Conservation (phyloP, 2,797 vertebrate genomes). For the Siniperca undulata region DNA sequence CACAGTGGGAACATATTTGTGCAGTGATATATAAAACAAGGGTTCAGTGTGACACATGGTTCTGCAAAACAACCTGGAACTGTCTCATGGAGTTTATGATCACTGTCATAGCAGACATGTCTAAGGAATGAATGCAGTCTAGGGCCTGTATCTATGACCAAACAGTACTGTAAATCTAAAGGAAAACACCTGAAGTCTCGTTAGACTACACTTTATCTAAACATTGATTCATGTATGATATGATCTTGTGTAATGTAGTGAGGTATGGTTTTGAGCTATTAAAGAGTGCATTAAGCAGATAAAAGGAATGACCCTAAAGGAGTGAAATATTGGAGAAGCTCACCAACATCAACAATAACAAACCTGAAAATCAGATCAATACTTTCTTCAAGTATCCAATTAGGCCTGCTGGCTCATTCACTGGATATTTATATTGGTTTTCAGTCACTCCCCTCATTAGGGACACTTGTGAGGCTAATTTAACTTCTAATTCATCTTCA, state of each 20-base stretch:
- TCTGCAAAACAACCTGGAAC: constrained; percentile 25
- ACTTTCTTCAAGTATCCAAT: constrained; percentile 39
- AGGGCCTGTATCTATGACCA: neutral
- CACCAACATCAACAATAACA: constrained; percentile 14
- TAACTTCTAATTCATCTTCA: constrained; percentile 12
- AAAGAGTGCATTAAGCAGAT: constrained; percentile 13
- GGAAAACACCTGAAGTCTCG: neutral
- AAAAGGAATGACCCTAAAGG: neutral
- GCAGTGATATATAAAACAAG: constrained; percentile 38
- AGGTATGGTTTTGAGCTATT: neutral
- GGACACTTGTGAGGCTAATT: constrained; percentile 7
- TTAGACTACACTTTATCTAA: constrained; percentile 7
- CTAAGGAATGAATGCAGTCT: constrained; percentile 38
- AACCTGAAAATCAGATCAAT: constrained; percentile 41
- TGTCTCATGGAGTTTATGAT: constrained; percentile 27
- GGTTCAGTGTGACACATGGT: constrained; percentile 12
- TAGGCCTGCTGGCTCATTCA: constrained; percentile 16
- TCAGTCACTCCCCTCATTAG: constrained; percentile 24
- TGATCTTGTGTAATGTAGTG: neutral
- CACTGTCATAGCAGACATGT: constrained; percentile 3
- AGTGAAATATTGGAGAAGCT: constrained; percentile 39
- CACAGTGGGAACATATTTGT: constrained; percentile 24
- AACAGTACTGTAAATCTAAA: constrained; percentile 21
- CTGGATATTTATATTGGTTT: constrained; percentile 33
- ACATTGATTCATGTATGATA: constrained; percentile 16